Percentiles rank a stretch among this genome's conserved stretches.
Evolutionary conservation across 2,113 vertebrate species (phyloP).

Genomic region (Aphelocoma coerulescens): DNA sequence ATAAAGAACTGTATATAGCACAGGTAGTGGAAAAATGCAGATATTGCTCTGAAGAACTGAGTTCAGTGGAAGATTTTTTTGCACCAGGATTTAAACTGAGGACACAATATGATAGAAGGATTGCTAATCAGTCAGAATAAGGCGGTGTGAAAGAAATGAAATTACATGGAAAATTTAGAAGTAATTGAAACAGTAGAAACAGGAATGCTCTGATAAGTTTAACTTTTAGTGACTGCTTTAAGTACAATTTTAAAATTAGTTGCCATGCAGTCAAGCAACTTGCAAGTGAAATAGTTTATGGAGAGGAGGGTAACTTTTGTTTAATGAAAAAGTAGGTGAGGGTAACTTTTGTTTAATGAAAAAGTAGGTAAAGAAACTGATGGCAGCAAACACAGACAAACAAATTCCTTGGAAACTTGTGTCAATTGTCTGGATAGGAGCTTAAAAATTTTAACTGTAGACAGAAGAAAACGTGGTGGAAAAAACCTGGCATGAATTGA

Average conservation of each 20-base stretch:
- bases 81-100: background rate
- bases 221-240: background rate
- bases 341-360: background rate
- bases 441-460: background rate
- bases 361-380: background rate
- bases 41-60: background rate
- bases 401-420: background rate
- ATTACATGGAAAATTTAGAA: slow-evolving; percentile 41
- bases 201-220: background rate
- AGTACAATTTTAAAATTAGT: background rate
- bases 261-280: background rate
- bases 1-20: background rate
- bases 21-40: background rate
- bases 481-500: background rate
- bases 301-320: background rate
- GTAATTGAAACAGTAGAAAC: background rate
- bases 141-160: background rate
- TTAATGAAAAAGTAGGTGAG: background rate
- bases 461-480: background rate
- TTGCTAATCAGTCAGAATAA: slow-evolving; percentile 8
- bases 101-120: background rate
- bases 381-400: background rate
- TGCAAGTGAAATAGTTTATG: background rate
- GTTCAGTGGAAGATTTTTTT: slow-evolving; percentile 7
- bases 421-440: rapidly evolving